A percentile compares a stretch with the other conserved stretches of the same genome.
Conservation (phyloP, 2,113 vertebrate genomes). For the Ptilorrhoa leucosticta region DNA sequence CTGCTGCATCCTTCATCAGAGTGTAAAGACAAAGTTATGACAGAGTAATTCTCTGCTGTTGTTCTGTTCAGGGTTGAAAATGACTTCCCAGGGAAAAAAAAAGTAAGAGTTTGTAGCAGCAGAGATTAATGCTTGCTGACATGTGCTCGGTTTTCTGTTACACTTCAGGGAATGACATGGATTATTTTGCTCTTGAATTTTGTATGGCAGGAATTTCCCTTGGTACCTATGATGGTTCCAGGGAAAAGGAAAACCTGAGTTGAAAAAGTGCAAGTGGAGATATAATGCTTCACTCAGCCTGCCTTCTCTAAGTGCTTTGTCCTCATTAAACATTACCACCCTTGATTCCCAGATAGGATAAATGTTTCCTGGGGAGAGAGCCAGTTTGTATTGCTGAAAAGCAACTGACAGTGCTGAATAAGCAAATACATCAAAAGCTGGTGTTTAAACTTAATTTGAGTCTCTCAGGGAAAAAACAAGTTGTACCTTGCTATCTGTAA, state of each 20-base stretch:
- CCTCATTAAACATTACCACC: background rate
- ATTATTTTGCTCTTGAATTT: slow-evolving; percentile 7
- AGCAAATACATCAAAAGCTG: slow-evolving; percentile 17
- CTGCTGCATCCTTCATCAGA: background rate
- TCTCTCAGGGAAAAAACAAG: background rate
- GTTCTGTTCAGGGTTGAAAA: background rate
- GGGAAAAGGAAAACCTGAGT: background rate
- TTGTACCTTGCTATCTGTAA: background rate
- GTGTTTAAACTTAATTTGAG: slow-evolving; percentile 21
- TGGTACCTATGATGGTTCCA: background rate
- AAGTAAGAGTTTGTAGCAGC: background rate
- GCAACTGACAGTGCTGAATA: background rate
- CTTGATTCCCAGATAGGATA: background rate
- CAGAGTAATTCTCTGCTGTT: background rate
- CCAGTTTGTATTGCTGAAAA: background rate
- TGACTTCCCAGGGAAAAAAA: background rate
- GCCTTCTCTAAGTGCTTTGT: background rate
- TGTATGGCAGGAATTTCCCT: background rate
- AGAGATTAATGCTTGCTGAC: background rate
- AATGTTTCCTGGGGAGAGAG: background rate
- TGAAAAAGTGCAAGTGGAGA: background rate
- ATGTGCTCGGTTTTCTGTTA: background rate
- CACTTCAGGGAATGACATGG: background rate
- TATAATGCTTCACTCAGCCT: background rate
- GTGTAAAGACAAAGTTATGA: background rate